Base-by-base conservation (phyloP, 2,888 invertebrate genomes). In the Ophraella communa region DNA sequence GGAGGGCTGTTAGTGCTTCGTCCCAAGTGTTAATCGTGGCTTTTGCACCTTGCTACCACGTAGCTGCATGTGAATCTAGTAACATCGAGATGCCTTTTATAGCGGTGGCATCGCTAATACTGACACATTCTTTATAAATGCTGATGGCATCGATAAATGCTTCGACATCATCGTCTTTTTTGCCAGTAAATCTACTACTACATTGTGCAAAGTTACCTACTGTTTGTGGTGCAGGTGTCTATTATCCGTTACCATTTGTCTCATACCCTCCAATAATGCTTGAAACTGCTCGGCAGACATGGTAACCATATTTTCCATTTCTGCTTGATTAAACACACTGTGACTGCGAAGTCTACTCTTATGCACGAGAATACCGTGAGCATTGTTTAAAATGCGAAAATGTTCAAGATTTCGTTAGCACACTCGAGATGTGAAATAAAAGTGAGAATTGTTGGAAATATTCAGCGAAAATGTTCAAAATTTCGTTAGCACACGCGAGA, bases 21-120 rank as follows among this genome's bases (percentile, higher is more conserved):
- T 63, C 42, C 67, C 65, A 74, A 14, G 66, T 61, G 7, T 24
- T 35, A 4, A 69, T 21, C 5, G 52, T 33, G 10, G 39, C 3
- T 64, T 68, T 72, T 8, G 66, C 54, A 18, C 72, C 71, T 62
- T 73, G 73, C 59, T 58, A 74, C 70, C 71, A 73, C 8, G 66
- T 62, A 2, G 71, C 71, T 23, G 71, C 73, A 44, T 51, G 24
- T 17, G 51, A 52, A 24, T 68, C 67, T 4, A 75, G 39, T 14
- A 74, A 61, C 71, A 75, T 72, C 0, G 73, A 66, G 20, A 74
- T 54, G 8, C 73, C 74, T 18, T 62, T 64, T n/a, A 73, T 27
- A 18, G 74, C 74, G 18, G 60, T 64, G 1, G n/a, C 30, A 52
- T 74, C 70, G 14, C 68, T 54, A 10, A 74, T 62, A 35, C 64